Conservation (phyloP, 2,113 vertebrate species). For the Ursus arctos region DNA sequence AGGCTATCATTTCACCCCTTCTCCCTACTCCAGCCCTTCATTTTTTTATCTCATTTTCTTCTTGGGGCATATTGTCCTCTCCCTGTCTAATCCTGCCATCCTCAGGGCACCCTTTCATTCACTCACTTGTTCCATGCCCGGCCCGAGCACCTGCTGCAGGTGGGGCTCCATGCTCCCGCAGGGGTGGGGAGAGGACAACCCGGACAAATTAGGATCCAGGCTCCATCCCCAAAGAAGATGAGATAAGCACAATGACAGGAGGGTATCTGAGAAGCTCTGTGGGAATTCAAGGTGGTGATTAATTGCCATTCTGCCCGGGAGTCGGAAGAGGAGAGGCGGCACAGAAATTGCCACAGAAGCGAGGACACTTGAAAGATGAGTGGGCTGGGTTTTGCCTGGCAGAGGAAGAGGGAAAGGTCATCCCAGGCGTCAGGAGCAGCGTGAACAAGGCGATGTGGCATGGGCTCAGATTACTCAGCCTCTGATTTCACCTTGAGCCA, state of each 20-base stretch:
- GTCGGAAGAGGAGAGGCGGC: background rate
- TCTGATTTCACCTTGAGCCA: background rate
- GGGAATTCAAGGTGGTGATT: background rate
- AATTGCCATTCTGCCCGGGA: background rate
- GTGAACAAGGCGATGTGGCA: background rate
- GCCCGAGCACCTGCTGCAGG: background rate
- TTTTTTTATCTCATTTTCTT: background rate
- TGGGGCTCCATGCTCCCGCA: background rate
- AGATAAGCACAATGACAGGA: background rate
- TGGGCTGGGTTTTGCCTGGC: background rate
- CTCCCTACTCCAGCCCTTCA: background rate
- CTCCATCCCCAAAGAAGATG: background rate
- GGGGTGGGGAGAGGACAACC: background rate
- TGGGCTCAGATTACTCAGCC: background rate
- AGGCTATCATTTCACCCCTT: background rate
- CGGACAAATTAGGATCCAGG: background rate
- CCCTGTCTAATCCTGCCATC: background rate
- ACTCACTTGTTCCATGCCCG: rapidly evolving
- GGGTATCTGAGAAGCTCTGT: background rate
- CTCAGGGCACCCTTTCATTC: background rate
- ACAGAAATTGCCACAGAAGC: background rate
- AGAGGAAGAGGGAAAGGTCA: background rate
- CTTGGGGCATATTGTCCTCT: background rate
- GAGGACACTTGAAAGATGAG: background rate
- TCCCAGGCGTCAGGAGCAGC: rapidly evolving